Percentiles rank a stretch among this genome's conserved stretches.
phyloP scores from a whole-genome alignment of 2,888 invertebrate genomes.

The Idaea dimidiata region DNA sequence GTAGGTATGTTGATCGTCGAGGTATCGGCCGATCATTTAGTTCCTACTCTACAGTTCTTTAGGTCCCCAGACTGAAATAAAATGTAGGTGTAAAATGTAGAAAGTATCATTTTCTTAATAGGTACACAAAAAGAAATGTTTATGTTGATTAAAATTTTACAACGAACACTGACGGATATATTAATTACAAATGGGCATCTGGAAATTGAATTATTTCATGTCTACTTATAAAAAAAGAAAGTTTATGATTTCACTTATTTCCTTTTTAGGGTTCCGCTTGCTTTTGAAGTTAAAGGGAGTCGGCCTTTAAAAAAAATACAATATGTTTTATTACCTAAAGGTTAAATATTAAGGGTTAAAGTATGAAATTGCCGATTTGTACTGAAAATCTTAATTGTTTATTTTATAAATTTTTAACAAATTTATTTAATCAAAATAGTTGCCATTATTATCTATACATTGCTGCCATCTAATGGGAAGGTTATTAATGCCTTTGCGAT shows the following conservation, averaged over 20 bases:
- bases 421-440: no score
- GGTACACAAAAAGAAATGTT: background rate
- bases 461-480: no score
- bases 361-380: no score
- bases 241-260: background rate
- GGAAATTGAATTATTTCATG: background rate
- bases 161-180: background rate
- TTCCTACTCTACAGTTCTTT: background rate
- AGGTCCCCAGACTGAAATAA: background rate
- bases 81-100: background rate
- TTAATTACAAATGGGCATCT: background rate
- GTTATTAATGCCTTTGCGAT: no score
- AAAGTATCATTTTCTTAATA: background rate
- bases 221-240: background rate
- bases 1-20: background rate
- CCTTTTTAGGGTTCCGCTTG: background rate
- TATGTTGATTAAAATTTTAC: background rate
- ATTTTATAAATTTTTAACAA: no score
- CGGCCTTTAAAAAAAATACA: no score
- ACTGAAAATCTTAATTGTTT: no score
- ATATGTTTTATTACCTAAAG: no score
- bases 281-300: background rate
- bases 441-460: no score
- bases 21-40: background rate
- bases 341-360: no score